These are phyloP conservation scores for Plectropomus leopardus DNA, from an alignment of 2,113 vertebrate species.

Conservation along the genomic window DNA sequence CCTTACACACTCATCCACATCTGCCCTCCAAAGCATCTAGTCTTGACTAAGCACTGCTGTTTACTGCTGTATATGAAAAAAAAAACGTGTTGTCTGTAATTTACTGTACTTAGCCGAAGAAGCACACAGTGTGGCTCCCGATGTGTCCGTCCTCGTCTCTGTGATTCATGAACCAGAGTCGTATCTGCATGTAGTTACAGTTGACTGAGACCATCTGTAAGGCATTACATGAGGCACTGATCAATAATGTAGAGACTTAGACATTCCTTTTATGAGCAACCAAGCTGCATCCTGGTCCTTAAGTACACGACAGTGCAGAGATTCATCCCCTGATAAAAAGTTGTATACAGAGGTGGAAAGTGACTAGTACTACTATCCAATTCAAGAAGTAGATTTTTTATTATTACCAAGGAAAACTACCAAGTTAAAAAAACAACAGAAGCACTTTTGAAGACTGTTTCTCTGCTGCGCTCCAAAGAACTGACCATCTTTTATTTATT, in stretches of 20 bases:
- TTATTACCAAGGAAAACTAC: not conserved
- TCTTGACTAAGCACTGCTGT: constrained; percentile 66
- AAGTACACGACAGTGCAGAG: constrained; percentile 45
- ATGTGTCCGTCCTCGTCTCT: constrained; percentile 38
- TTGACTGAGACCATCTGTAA: constrained; percentile 32
- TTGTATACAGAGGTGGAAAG: constrained; percentile 48
- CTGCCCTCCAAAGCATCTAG: constrained; percentile 44
- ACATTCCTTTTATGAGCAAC: constrained; percentile 53
- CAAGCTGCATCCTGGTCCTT: constrained; percentile 38
- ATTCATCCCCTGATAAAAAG: constrained; percentile 16
- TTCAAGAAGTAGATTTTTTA: not conserved
- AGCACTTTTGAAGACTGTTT: not conserved
- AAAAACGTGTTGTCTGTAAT: constrained; percentile 47
- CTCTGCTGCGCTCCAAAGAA: not conserved
- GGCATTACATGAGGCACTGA: constrained; percentile 24
- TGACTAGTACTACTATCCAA: constrained; percentile 3
- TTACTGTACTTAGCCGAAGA: constrained; percentile 37
- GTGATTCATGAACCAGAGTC: constrained; percentile 40
- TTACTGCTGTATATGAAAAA: constrained; percentile 50
- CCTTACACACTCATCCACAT: constrained; percentile 73
- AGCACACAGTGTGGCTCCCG: constrained; percentile 67
- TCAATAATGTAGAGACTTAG: constrained; percentile 39
- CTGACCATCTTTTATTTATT: not conserved
- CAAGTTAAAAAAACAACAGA: not conserved
- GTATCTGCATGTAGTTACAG: constrained; percentile 59